Evolutionary conservation across 2,888 invertebrate genomes (phyloP).

Genomic region (Conomelus anceps): DNA sequence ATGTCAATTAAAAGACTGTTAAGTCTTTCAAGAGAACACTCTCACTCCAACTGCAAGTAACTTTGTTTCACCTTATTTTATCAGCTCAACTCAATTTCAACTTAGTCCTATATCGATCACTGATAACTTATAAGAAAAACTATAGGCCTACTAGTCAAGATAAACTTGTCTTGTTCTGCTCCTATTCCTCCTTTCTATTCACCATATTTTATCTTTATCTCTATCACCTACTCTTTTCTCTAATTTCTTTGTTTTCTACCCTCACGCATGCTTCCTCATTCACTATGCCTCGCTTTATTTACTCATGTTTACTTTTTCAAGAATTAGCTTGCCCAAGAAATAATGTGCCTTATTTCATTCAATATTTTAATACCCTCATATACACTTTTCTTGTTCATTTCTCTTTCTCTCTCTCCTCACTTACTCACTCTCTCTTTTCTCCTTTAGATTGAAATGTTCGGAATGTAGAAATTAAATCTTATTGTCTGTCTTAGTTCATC

Average conservation of each 20-base stretch:
- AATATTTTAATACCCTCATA: too few species aligned
- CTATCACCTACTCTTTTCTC: neutral
- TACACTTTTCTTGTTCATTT: neutral
- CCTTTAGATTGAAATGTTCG: neutral
- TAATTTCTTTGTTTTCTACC: neutral
- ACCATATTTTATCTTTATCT: neutral
- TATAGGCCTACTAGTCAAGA: neutral
- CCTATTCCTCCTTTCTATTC: neutral
- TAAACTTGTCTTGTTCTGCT: neutral
- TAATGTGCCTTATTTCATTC: too few species aligned
- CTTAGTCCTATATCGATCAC: too few species aligned
- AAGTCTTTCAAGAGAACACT: neutral
- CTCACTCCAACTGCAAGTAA: too few species aligned
- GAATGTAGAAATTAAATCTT: too few species aligned
- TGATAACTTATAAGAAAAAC: neutral
- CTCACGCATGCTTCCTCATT: neutral
- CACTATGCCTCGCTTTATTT: too few species aligned
- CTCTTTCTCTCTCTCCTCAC: neutral
- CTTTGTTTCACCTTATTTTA: neutral
- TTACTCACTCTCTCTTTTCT: neutral
- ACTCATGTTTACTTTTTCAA: too few species aligned
- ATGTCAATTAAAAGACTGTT: neutral
- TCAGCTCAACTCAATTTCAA: too few species aligned
- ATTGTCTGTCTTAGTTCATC: too few species aligned
- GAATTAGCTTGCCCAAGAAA: too few species aligned